Evolutionary conservation across 64 coral and sea anemone species (phyloP).

Genomic region (Actinia equina): DNA sequence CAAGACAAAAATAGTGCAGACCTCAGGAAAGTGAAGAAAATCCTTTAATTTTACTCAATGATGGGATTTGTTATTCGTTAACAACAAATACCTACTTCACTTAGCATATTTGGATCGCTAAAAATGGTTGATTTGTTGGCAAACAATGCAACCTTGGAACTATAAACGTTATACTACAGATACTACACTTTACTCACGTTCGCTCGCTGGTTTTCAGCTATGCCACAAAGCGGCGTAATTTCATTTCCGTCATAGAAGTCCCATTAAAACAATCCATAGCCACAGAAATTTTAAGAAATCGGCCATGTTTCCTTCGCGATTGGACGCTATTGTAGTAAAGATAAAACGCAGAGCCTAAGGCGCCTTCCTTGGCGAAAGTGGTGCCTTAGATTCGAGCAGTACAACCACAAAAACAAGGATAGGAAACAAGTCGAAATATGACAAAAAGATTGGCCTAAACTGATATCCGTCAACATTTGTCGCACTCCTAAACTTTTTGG

Average conservation of each 20-base stretch:
- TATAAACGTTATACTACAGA: neutral
- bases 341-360: neutral
- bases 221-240: neutral
- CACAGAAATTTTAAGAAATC: conserved; percentile 7
- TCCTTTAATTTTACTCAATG: neutral
- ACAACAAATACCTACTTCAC: conserved; percentile 2
- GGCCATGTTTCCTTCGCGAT: conserved; percentile 2
- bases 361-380: conserved; percentile 4
- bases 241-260: neutral
- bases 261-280: neutral
- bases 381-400: neutral
- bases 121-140: conserved; percentile 2
- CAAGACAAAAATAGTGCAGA: neutral
- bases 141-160: neutral
- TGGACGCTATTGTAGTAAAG: neutral
- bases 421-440: conserved; percentile 8
- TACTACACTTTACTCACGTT: neutral
- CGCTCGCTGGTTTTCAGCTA: neutral
- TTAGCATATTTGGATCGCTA: conserved; percentile 8
- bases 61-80: neutral
- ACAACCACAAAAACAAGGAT: neutral
- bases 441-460: conserved; percentile 14
- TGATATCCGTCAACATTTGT: conserved; percentile 14
- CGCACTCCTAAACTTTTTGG: conserved; percentile 1
- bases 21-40: neutral